Base-by-base conservation (phyloP, 1,140 invertebrate species). In the Trissolcus basalis region DNA sequence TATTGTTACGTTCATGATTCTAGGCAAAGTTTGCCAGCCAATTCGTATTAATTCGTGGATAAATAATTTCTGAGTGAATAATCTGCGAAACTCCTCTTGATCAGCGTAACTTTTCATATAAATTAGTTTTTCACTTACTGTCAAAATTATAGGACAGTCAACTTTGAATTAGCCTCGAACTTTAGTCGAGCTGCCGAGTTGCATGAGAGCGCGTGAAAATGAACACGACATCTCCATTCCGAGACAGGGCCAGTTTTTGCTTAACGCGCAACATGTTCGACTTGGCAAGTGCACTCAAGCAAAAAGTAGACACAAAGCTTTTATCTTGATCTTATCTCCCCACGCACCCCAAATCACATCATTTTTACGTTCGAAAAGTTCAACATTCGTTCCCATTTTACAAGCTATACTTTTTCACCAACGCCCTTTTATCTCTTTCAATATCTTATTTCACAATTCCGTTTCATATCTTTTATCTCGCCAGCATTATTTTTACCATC, bases 281-380 rank as follows among this genome's bases (percentile, higher is more conserved):
- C 16, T 61, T 70, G 11, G 45, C 15, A 69, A 60, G 43, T 27
- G 35, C 54, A 45, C 41, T 60, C 12, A 39, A 43, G 4, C 5
- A 10, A 61, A 49, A 19, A 54, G 5, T 19, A 44, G n/a, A 44
- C 10, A 12, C 14, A 41, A 44, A 19, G 36, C 68, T 51, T 71
- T 63, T 64, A 71, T 50, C 59, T 6, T 9, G 41, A 56, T 63
- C 39, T 71, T 56, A 63, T 71, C 59, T 71, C 14, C 13, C 39
- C 39, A 11, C n/a, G 35, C 35, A 33, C 6, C 0, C 47, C 35
- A 4, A 41, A 6, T 50, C 45, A 45, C 32, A 53, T 63, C 59
- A 63, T 33, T 58, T 71, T 63, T 63, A 63, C 44, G 51, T 55
- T 63, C 68, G 27, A 63, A 47, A 33, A 16, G 58, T 61, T 70